Evolutionary conservation across 2,113 vertebrate species (phyloP).

Genomic region (Notiomystis cincta): DNA sequence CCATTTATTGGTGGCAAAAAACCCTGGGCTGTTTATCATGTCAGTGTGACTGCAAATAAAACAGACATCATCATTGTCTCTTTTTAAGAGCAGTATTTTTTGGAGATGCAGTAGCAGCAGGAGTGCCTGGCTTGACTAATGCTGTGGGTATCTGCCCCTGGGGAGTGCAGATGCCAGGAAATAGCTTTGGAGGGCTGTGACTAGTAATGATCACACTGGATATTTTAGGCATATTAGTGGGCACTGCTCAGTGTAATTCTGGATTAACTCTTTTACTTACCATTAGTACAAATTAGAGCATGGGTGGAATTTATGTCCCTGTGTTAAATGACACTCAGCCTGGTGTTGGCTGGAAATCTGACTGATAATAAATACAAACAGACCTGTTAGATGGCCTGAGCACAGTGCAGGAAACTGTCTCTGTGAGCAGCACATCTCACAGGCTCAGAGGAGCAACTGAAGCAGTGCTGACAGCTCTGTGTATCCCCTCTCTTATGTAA

Average conservation of each 20-base stretch:
- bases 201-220: conserved; percentile 47
- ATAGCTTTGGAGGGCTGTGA: conserved; percentile 32
- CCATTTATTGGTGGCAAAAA: neutral
- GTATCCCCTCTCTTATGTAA: neutral
- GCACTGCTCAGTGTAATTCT: conserved; percentile 16
- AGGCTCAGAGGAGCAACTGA: neutral
- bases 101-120: conserved; percentile 38
- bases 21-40: neutral
- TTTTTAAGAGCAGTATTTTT: conserved; percentile 22
- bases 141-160: conserved; percentile 47
- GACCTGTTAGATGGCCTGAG: neutral
- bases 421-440: neutral
- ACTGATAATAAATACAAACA: neutral
- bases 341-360: neutral
- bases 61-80: neutral
- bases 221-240: conserved; percentile 49
- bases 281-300: neutral
- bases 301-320: neutral
- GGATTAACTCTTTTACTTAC: conserved; percentile 42
- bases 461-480: neutral
- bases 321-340: neutral
- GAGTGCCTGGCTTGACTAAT: conserved; percentile 48
- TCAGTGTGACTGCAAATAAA: neutral
- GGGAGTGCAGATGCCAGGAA: conserved; percentile 58
- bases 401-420: neutral